Conservation (phyloP, 2,888 invertebrate species). For the Campoplex nolae region DNA sequence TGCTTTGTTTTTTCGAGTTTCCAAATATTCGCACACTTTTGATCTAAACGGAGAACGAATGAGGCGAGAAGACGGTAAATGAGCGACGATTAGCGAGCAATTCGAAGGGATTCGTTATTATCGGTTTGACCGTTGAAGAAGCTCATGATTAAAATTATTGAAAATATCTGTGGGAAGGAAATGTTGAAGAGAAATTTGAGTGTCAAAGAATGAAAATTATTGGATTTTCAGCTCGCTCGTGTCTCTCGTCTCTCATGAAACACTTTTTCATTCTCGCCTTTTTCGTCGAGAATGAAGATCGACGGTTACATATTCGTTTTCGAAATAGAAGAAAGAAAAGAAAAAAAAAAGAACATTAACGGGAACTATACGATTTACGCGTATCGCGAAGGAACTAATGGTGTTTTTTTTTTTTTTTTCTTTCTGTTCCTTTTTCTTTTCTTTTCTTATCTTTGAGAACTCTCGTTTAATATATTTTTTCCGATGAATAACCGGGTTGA, state of each 20-base stretch:
- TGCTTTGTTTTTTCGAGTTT: neutral
- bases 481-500: neutral
- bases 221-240: neutral
- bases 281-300: neutral
- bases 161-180: neutral
- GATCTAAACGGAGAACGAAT: neutral
- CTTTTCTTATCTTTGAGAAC: neutral
- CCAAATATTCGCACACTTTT: slow-evolving; percentile 15
- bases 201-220: neutral
- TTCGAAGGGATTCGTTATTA: too few species aligned
- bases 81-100: neutral
- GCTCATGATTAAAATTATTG: neutral
- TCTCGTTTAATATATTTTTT: slow-evolving; percentile 7
- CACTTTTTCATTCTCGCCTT: neutral
- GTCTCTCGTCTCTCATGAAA: neutral
- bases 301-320: too few species aligned
- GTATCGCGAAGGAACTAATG: slow-evolving; percentile 8
- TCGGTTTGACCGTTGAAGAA: neutral
- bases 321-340: neutral
- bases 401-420: neutral
- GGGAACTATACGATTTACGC: slow-evolving; percentile 13
- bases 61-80: neutral
- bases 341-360: neutral
- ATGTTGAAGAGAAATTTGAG: neutral
- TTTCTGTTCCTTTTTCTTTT: neutral